phyloP scores from a whole-genome alignment of 2,888 invertebrate genomes.

The Pristionchus maxplancki region DNA sequence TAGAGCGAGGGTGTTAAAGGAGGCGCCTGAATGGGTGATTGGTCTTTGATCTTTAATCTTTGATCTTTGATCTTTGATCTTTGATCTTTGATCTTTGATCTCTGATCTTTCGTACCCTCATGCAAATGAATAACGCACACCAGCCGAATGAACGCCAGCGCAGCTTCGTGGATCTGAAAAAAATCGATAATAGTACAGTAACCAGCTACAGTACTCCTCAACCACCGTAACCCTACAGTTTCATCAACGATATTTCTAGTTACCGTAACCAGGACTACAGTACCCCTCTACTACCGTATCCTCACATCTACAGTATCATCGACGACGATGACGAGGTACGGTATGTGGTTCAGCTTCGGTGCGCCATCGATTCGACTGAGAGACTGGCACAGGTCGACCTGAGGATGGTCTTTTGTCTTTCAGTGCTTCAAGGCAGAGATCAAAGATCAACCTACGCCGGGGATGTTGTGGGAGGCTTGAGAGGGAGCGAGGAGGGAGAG shows the following conservation, averaged over 20 bases:
- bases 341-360: background rate
- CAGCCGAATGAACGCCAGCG: background rate
- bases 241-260: background rate
- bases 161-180: slow-evolving; percentile 5
- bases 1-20: no score
- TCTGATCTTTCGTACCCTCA: background rate
- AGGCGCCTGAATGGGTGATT: no score
- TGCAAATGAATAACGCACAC: background rate
- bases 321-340: background rate
- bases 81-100: background rate
- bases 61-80: background rate
- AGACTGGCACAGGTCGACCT: background rate
- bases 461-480: background rate
- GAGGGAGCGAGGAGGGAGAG: background rate
- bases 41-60: no score
- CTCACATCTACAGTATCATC: slow-evolving; percentile 4
- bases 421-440: background rate
- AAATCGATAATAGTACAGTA: background rate
- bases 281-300: no score
- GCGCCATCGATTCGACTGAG: background rate
- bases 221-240: background rate
- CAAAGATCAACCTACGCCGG: background rate
- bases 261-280: no score
- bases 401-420: no score
- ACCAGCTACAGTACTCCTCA: background rate